A percentile compares a stretch with the other conserved stretches of the same genome.
phyloP scores from a whole-genome alignment of 2,797 vertebrate species.

The Thaleichthys pacificus region DNA sequence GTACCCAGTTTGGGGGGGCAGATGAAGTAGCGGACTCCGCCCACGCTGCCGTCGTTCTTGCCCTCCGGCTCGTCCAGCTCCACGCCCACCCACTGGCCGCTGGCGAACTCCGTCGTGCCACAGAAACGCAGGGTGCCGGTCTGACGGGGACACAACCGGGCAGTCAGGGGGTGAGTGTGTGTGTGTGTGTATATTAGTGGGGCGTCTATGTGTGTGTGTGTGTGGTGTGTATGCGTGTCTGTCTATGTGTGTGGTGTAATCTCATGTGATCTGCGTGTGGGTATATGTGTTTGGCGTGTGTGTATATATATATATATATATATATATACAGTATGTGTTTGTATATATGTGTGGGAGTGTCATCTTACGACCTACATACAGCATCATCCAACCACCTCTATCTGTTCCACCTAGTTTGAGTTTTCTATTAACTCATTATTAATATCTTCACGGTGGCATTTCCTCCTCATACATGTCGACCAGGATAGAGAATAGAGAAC shows the following conservation, averaged over 20 bases:
- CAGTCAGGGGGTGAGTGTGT: not conserved
- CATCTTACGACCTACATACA: not conserved
- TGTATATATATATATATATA: too few relatives aligned
- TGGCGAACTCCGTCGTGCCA: constrained; percentile 92
- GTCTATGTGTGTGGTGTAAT: not conserved
- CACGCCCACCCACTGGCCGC: constrained; percentile 93
- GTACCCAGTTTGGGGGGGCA: constrained; percentile 90
- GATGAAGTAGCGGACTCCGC: constrained; percentile 91
- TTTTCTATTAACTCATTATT: too few relatives aligned
- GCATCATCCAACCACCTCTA: too few relatives aligned
- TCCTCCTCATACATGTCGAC: too few relatives aligned
- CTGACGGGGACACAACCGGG: constrained; percentile 55
- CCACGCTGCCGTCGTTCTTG: constrained; percentile 92
- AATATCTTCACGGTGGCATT: too few relatives aligned
- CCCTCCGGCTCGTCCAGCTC: constrained; percentile 91
- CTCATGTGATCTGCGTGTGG: too few relatives aligned
- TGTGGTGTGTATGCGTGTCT: not conserved
- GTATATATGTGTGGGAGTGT: not conserved
- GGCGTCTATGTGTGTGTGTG: too few relatives aligned
- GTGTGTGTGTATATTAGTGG: not conserved
- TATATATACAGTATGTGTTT: not conserved
- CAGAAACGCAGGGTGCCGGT: constrained; percentile 87
- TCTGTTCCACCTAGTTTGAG: too few relatives aligned
- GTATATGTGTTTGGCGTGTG: too few relatives aligned
- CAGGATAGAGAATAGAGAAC: too few relatives aligned